A percentile compares a stretch with the other conserved stretches of the same genome.
Conservation (phyloP, 1,140 invertebrate species). For the Phthorimaea operculella region DNA sequence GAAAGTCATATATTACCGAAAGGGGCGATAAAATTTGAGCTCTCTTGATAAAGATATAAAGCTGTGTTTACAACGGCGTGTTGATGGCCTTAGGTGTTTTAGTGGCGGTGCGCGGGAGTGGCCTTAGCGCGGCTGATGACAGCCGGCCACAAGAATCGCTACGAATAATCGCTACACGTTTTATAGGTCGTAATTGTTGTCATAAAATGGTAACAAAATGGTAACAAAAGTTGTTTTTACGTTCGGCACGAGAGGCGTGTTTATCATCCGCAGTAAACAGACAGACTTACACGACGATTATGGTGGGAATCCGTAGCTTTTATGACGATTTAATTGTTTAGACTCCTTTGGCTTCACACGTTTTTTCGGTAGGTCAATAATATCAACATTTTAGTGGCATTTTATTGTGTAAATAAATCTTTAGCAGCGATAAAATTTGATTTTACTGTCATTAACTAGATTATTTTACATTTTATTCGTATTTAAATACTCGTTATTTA, state of each 20-base stretch:
- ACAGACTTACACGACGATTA: conserved; percentile 45
- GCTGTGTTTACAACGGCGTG: conserved; percentile 14
- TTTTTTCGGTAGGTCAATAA: conserved; percentile 24
- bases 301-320: conserved; percentile 48
- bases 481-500: background rate
- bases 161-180: conserved; percentile 60
- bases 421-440: background rate
- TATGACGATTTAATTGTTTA: conserved; percentile 58
- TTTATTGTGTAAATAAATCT: conserved; percentile 13
- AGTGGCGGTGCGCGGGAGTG: conserved; percentile 14
- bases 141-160: conserved; percentile 58
- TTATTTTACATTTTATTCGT: background rate
- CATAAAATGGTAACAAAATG: conserved; percentile 59
- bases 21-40: background rate
- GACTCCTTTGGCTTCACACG: conserved; percentile 25
- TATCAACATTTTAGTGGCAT: conserved; percentile 14
- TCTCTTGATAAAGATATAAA: conserved; percentile 5
- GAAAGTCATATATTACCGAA: background rate
- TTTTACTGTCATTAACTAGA: background rate
- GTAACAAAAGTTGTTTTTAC: conserved; percentile 65
- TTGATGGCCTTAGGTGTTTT: conserved; percentile 12
- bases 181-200: conserved; percentile 67
- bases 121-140: conserved; percentile 42
- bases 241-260: conserved; percentile 58
- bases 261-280: conserved; percentile 56